Evolutionary conservation across 2,797 vertebrate species (phyloP).

Genomic region (Pogoniulus pusillus): DNA sequence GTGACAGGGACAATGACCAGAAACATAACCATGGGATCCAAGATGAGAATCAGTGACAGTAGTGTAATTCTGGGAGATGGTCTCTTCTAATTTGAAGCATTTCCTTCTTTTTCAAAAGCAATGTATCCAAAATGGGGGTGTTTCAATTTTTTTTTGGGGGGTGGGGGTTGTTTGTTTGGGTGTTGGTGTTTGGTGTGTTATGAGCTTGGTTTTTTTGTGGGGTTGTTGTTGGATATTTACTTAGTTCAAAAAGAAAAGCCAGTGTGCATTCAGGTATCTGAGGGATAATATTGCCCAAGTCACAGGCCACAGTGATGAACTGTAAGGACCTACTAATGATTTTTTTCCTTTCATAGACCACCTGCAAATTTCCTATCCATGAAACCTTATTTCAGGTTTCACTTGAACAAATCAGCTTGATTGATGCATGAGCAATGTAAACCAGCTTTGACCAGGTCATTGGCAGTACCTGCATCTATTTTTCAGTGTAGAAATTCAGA

Average conservation of each 20-base stretch:
- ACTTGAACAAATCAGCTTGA: not conserved
- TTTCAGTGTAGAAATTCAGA: not conserved
- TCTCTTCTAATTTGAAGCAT: not conserved
- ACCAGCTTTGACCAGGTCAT: not conserved
- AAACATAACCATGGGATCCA: not conserved
- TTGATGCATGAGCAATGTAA: not conserved
- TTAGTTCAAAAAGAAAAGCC: no score
- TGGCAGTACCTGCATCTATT: not conserved
- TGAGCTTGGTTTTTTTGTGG: no score
- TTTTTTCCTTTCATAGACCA: not conserved
- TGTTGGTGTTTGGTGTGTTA: no score
- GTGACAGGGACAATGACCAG: not conserved
- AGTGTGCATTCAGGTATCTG: not conserved
- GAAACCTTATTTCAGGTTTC: not conserved
- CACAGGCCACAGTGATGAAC: not conserved
- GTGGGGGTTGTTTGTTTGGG: no score
- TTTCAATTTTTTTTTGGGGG: no score
- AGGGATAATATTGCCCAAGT: not conserved
- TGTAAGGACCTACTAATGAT: not conserved
- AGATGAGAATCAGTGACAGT: not conserved
- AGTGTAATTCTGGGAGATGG: not conserved
- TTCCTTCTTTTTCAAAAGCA: not conserved
- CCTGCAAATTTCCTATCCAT: not conserved
- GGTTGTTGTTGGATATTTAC: no score
- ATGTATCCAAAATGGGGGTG: not conserved